Evolutionary conservation across 1,140 invertebrate genomes (phyloP), one percentile per base, ranked within the genome.

Genomic region (Melipona quadrifasciata): DNA sequence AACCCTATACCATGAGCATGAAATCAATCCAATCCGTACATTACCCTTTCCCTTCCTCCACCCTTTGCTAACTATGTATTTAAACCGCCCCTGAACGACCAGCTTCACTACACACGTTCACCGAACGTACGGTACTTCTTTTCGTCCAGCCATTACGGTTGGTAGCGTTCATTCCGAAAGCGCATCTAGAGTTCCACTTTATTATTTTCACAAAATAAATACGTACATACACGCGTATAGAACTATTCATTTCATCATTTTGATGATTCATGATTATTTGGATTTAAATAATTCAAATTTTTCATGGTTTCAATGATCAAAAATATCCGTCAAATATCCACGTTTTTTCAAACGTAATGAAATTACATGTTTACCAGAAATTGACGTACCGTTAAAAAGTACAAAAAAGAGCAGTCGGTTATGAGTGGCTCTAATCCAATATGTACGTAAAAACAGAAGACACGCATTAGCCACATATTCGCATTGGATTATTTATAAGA

Each of bases 21-120:
- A 88, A 90, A 90, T 90, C 88, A 90, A 90, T 90, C 82, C 76
- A 84, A 90, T 90, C 82, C 76, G 81, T 86, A 47, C 74, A 51
- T 86, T 84, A 84, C 58, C 68, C 75, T 86, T 74, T 78, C 55
- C 72, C 55, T 65, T 64, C 68, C 76, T 68, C 75, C 64, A 27
- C 72, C 72, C 82, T 84, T 75, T 84, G 17, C 39, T 51, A 31
- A 55, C 78, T 67, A 21, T 57, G 79, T 73, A 80, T 75, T 65
- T 84, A 80, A 79, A 84, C 75, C 55, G 51, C 58, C 80, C 58
- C 57, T 17, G 24, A n/a, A 65, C 21, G 19, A 57, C 10, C 34
- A 64, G 34, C 61, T 51, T 19, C 61, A n/a, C 16, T 81, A 19
- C 34, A 65, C 64, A 47, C 39, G 39, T 51, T n/a, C 31, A 61